A percentile compares a stretch with the other conserved stretches of the same genome.
These are phyloP conservation scores for Halcyon smyrnensis DNA, from an alignment of 2,797 vertebrate species.

Conservation along the genomic window DNA sequence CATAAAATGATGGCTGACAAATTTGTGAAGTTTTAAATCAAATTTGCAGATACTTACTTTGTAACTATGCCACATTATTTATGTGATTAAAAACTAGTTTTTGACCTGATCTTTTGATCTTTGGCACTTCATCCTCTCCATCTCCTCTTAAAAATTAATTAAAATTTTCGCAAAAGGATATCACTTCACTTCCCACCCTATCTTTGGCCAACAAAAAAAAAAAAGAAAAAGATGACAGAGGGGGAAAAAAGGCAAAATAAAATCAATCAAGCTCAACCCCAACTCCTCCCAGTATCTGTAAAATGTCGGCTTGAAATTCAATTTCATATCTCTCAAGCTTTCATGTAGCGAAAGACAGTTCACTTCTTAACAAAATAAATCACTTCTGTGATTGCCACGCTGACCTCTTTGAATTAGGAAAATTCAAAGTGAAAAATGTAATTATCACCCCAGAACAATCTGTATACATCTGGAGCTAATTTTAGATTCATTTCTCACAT, in stretches of 20 bases:
- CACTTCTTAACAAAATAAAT: constrained; percentile 93
- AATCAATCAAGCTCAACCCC: constrained; percentile 83
- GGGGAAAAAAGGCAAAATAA: constrained; percentile 22
- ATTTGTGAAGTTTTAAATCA: constrained; percentile 85
- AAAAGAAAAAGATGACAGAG: neutral
- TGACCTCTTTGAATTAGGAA: constrained; percentile 87
- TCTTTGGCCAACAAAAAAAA: constrained; percentile 37
- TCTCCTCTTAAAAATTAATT: constrained; percentile 96
- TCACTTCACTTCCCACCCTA: constrained; percentile 83
- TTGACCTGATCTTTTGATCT: constrained; percentile 94
- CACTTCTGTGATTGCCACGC: constrained; percentile 82
- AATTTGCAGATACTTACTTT: constrained; percentile 82
- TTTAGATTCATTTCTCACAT: constrained; percentile 79
- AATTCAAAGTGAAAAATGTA: constrained; percentile 85
- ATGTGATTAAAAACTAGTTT: constrained; percentile 98
- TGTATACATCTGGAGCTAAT: constrained; percentile 83
- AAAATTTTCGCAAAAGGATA: constrained; percentile 89
- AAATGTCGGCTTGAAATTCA: constrained; percentile 84
- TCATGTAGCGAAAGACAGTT: constrained; percentile 90
- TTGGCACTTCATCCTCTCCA: constrained; percentile 90
- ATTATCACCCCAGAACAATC: constrained; percentile 83
- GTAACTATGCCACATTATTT: constrained; percentile 85
- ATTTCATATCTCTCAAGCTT: constrained; percentile 85
- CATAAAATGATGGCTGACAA: constrained; percentile 78
- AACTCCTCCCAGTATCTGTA: constrained; percentile 81